Conservation (phyloP, 2,113 vertebrate genomes). For the Probosciger aterrimus region DNA sequence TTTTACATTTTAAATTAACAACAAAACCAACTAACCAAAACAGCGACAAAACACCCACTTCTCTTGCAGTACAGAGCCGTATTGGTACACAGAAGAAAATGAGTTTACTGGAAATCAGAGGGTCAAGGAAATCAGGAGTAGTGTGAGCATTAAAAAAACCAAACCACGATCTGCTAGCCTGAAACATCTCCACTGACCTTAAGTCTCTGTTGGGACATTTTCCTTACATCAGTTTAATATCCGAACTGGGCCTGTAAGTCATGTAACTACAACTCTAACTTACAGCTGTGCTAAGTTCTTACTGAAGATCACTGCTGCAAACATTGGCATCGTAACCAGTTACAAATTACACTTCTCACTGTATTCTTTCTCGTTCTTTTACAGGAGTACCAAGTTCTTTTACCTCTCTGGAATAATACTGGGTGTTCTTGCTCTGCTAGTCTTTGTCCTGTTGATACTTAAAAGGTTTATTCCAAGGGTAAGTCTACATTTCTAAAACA, state of each 20-base stretch:
- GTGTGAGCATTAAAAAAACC: background rate
- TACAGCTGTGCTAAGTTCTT: background rate
- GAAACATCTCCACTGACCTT: background rate
- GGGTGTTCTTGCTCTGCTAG: conserved; percentile 68
- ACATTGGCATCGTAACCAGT: background rate
- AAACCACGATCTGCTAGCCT: background rate
- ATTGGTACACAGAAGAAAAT: background rate
- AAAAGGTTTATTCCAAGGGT: conserved; percentile 78
- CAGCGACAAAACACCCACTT: background rate
- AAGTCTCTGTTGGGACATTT: background rate
- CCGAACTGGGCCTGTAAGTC: background rate
- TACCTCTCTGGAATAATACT: conserved; percentile 71
- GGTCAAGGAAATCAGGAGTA: background rate
- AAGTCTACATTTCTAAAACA: conserved; percentile 19
- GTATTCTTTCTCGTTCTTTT: conserved; percentile 33
- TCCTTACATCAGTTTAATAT: background rate
- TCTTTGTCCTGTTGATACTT: conserved; percentile 72
- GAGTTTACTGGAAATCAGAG: background rate
- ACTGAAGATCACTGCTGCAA: background rate
- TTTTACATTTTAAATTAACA: background rate
- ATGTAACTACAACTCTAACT: background rate
- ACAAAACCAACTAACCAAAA: background rate
- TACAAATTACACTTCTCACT: background rate
- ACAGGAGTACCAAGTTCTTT: conserved; percentile 74
- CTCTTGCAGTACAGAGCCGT: background rate